Evolutionary conservation across 2,888 invertebrate species (phyloP).

Genomic region (Caenorhabditis sulstoni): DNA sequence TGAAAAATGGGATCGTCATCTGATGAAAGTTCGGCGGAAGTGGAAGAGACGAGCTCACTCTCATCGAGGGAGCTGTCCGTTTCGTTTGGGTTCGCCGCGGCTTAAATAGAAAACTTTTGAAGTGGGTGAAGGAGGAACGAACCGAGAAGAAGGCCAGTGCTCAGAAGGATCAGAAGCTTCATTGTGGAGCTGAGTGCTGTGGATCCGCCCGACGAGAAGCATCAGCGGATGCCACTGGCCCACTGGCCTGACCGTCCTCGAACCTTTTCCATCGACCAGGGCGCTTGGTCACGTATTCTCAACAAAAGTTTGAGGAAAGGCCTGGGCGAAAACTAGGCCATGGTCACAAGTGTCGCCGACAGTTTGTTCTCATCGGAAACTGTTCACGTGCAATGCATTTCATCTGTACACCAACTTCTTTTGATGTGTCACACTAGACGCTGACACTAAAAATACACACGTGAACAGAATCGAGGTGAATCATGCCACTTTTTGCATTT

Average conservation of each 20-base stretch:
- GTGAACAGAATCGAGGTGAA: constrained; percentile 34
- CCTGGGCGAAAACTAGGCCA: neutral
- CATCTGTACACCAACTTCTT: too few relatives aligned
- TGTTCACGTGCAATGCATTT: too few relatives aligned
- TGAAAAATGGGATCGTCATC: too few relatives aligned
- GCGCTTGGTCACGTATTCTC: neutral
- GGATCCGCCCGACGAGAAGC: too few relatives aligned
- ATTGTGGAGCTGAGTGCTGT: constrained; percentile 3
- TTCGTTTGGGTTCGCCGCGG: neutral
- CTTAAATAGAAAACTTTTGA: neutral
- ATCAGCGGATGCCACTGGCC: neutral
- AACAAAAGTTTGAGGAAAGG: neutral
- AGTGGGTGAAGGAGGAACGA: neutral
- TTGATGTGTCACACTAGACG: too few relatives aligned
- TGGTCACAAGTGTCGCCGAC: too few relatives aligned
- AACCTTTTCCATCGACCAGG: neutral
- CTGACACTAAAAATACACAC: constrained; percentile 5
- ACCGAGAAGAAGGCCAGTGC: constrained; percentile 4
- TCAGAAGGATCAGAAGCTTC: constrained; percentile 23
- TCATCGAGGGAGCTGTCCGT: neutral
- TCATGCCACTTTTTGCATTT: constrained; percentile 51
- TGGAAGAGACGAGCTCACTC: too few relatives aligned
- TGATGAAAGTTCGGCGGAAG: too few relatives aligned
- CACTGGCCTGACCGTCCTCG: constrained; percentile 19
- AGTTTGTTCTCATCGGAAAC: too few relatives aligned